Evolutionary conservation across 2,113 vertebrate species (phyloP).

Genomic region (Accipiter virgatus): DNA sequence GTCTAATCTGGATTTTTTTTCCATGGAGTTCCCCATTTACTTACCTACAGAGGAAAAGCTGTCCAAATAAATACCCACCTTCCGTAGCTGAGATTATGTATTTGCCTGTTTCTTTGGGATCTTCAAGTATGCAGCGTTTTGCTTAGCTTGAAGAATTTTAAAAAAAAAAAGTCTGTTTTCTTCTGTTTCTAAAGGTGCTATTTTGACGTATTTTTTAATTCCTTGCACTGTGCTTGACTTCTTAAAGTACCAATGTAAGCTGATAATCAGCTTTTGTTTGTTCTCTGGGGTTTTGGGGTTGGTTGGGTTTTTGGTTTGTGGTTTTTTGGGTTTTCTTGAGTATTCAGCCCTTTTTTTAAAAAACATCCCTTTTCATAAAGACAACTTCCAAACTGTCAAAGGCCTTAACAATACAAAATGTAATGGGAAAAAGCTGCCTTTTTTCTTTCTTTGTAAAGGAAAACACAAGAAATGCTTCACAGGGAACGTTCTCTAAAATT

Average conservation of each 20-base stretch:
- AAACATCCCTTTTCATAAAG: neutral
- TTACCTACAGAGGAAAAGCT: neutral
- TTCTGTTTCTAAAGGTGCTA: conserved; percentile 52
- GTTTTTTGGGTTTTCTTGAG: neutral
- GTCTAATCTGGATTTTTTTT: neutral
- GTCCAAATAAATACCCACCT: neutral
- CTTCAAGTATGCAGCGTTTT: neutral
- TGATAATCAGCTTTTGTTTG: neutral
- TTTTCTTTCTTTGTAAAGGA: neutral
- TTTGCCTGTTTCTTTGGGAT: neutral
- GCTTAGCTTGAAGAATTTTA: neutral
- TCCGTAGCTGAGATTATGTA: neutral
- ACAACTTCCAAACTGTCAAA: neutral
- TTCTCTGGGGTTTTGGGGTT: neutral
- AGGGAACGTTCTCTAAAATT: neutral
- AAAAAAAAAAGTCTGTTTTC: neutral
- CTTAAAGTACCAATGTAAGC: neutral
- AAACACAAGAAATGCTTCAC: neutral
- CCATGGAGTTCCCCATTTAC: neutral
- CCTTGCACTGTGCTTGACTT: conserved; percentile 37
- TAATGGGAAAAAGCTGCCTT: neutral
- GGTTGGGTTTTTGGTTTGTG: no score
- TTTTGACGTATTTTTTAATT: conserved; percentile 31
- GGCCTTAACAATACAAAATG: conserved; percentile 12
- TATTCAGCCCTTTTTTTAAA: neutral